Base-by-base conservation (phyloP, 2,888 invertebrate genomes). In the Volucella bombylans region DNA sequence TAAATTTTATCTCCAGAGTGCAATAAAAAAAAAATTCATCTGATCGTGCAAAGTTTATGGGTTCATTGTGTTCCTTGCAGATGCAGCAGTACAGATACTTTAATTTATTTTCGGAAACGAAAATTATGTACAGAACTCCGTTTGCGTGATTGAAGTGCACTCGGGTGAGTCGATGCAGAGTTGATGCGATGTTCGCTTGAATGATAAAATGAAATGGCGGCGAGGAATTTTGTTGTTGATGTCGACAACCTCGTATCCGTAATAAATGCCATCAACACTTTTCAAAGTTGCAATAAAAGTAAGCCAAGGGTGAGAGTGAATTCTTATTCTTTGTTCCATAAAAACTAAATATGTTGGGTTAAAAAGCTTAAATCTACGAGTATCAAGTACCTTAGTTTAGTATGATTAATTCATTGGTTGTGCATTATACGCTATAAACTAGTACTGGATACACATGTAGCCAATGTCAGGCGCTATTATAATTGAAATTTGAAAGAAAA, bases 1-100 rank as follows among this genome's bases (percentile, higher is more conserved):
- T 55, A 64, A 61, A 43, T 67, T 79, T 67, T 41, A 80, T 31
- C 45, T 14, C 23, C 38, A 80, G 39, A 80, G 73, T 80, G 65
- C 61, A 80, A 73, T 79, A 77, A 43, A 52, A 50, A 31, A 11
- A 15, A 59, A 65, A 59, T 6, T 14, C 47, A 15, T 2, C 14
- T 11, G 57, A 57, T 31, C 49, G 18, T 14, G 50, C 31, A 38
- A 38, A 38, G 15, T 65, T 50, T 43, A 52, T 76, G 47, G 47
- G 69, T 74, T 72, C 72, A 15, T 45, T 72, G 61, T 59, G 47
- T 45, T 23, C 41, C n/a, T 11, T 52, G 45, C 14, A 52, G 15
- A 14, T 54, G 14, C 45, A 64, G 4, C 52, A 10, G 31, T 49
- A n/a, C 15, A 45, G 45, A 54, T 62, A 55, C 49, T 45, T 55